These are phyloP conservation scores for Gryllus bimaculatus DNA, from an alignment of 1,140 invertebrate species.

Conservation along the genomic window DNA sequence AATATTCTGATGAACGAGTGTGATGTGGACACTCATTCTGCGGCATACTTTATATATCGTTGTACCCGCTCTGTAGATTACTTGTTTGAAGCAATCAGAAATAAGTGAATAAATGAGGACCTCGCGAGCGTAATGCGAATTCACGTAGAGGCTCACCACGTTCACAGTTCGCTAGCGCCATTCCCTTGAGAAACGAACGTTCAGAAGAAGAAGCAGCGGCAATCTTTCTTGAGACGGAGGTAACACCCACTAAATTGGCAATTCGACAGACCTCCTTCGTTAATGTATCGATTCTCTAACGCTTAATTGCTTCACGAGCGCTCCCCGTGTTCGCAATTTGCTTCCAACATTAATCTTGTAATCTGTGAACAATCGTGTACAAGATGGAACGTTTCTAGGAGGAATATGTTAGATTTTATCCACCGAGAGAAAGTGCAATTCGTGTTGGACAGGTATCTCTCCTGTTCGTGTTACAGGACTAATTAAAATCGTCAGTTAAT, in stretches of 20 bases:
- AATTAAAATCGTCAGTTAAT: background rate
- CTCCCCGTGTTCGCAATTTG: background rate
- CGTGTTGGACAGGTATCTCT: background rate
- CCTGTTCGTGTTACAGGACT: background rate
- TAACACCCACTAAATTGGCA: background rate
- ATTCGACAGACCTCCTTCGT: background rate
- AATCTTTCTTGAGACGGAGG: background rate
- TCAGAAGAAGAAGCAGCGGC: background rate
- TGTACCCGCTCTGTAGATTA: no score
- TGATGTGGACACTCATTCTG: no score
- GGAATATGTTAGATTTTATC: background rate
- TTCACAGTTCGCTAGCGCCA: no score
- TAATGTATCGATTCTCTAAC: slow-evolving; percentile 5
- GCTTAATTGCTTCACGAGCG: background rate
- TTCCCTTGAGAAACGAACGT: no score
- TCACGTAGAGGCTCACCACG: no score
- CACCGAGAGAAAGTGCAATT: background rate
- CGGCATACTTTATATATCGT: no score
- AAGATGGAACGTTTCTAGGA: background rate
- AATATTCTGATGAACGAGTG: no score
- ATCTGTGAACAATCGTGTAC: background rate
- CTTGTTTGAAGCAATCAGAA: no score
- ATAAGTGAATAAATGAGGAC: no score
- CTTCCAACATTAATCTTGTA: background rate
- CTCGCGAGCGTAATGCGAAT: no score